phyloP scores from a whole-genome alignment of 2,888 invertebrate genomes.

The Alviniconcha strummeri region DNA sequence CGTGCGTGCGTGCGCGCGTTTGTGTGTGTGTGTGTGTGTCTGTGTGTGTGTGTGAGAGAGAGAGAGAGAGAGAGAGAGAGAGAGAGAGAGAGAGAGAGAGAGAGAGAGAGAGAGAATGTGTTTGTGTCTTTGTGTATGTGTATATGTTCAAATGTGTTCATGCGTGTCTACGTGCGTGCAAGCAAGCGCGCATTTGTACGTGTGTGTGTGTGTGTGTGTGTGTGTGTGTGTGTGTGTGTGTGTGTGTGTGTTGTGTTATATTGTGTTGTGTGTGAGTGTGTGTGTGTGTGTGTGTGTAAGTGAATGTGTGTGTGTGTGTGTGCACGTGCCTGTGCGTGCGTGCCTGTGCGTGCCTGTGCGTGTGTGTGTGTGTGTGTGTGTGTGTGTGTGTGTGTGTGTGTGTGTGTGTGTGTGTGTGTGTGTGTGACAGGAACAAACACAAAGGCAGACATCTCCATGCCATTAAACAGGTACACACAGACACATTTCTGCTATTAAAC shows the following conservation, averaged over 20 bases:
- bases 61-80: slow-evolving; percentile 1
- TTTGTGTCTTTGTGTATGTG: neutral
- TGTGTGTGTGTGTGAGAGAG: neutral
- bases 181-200: neutral
- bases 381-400: too few relatives aligned
- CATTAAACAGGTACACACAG: too few relatives aligned
- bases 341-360: too few relatives aligned
- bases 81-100: neutral
- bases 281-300: too few relatives aligned
- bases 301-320: too few relatives aligned
- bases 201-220: neutral
- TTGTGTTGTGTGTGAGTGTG: too few relatives aligned
- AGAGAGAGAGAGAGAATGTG: neutral
- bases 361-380: too few relatives aligned
- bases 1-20: neutral
- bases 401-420: too few relatives aligned
- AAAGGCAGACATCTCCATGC: too few relatives aligned
- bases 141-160: neutral
- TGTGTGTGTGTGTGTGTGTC: neutral
- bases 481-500: too few relatives aligned
- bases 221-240: neutral
- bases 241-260: neutral
- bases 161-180: neutral
- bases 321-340: too few relatives aligned
- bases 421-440: too few relatives aligned